Evolutionary conservation across 2,888 invertebrate species (phyloP).

Genomic region (Agonum fuliginosum): DNA sequence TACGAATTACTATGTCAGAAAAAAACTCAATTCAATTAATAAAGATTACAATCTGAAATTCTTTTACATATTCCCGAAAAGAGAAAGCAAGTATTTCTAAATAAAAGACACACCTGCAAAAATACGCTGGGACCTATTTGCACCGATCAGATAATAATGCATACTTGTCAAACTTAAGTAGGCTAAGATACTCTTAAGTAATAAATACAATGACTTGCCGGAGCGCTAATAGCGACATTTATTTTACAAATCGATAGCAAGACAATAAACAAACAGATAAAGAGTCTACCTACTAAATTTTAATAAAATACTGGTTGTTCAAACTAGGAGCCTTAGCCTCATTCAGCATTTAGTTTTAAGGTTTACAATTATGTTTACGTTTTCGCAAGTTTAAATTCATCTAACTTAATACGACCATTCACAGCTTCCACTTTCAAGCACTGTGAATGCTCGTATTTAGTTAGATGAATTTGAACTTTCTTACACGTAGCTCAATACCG

Average conservation of each 20-base stretch:
- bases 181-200: neutral
- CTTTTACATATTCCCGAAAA: neutral
- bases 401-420: too few species aligned
- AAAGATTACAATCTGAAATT: slow-evolving; percentile 21
- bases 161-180: slow-evolving; percentile 5
- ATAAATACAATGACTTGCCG: slow-evolving; percentile 30
- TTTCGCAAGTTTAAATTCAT: too few species aligned
- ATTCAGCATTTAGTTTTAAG: too few species aligned
- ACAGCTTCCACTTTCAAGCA: too few species aligned
- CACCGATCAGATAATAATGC: slow-evolving; percentile 14
- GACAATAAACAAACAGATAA: neutral
- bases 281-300: neutral
- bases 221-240: neutral
- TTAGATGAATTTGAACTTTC: too few species aligned
- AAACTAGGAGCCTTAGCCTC: too few species aligned
- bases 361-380: too few species aligned
- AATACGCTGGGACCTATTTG: neutral
- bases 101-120: slow-evolving; percentile 16
- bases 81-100: slow-evolving; percentile 7
- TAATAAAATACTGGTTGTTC: too few species aligned
- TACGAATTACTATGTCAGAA: neutral
- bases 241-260: slow-evolving; percentile 15
- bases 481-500: too few species aligned
- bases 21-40: slow-evolving; percentile 39
- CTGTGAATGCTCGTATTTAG: too few species aligned